Base-by-base conservation (phyloP, 2,888 invertebrate genomes). In the Cheilosia soror region DNA sequence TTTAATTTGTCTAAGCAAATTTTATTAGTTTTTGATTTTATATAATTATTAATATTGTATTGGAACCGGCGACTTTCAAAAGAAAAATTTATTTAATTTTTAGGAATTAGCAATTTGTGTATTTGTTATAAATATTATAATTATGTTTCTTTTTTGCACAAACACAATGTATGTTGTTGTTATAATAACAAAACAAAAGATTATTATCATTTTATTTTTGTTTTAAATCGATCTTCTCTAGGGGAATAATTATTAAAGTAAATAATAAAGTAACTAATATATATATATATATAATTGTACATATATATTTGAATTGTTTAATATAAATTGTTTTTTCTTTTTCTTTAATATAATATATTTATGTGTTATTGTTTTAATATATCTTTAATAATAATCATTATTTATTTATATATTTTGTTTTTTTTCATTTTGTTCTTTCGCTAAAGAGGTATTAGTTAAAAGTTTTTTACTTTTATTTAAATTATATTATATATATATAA, bases 71-170 rank as follows among this genome's bases (percentile, higher is more conserved):
- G 87, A 89, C 88, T 86, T 89, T 87, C 88, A 88, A 89, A 88
- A 88, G 88, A 88, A 89, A 88, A 89, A 87, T 89, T 88, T 85
- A 89, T 88, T 88, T 88, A 87, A 88, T 88, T 88, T 83, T 88
- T 88, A 87, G 87, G 78, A 87, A 87, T 84, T 85, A 75, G 82
- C 84, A 81, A 87, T 87, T 77, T 87, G 83, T 49, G 44, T 71
- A 49, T 75, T 77, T 53, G 58, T 63, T 44, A 15, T 37, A 62
- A 31, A 55, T 55, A 57, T 47, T 63, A 11, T 55, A 27, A 71
- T 20, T 55, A 49, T 33, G 49, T 53, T 55, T 72, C 13, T 20
- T 44, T 51, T 57, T 51, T 27, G n/a, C 47, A 42, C 78, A 73
- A 83, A 65, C 29, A 75, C 42, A 33, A 1, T 27, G 25, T 51